phyloP scores from a whole-genome alignment of 2,113 vertebrate genomes.

The Platysternon megacephalum region DNA sequence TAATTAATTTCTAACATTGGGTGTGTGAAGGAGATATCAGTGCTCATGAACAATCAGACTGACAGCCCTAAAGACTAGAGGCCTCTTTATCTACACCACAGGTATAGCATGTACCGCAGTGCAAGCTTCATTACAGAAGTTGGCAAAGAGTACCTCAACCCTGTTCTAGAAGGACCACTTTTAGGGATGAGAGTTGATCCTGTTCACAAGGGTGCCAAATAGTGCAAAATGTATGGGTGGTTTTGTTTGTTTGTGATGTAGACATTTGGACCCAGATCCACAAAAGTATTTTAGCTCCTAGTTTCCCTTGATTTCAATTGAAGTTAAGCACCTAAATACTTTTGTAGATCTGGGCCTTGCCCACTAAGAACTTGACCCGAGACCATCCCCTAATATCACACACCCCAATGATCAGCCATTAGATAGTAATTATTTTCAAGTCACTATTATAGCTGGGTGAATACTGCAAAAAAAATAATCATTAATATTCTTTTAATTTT shows the following conservation, averaged over 20 bases:
- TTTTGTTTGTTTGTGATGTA: neutral
- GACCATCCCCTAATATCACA: neutral
- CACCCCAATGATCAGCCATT: neutral
- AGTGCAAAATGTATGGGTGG: neutral
- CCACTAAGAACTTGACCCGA: too few relatives aligned
- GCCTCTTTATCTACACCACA: neutral
- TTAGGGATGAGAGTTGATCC: neutral
- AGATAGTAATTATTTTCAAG: neutral
- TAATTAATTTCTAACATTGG: constrained; percentile 12
- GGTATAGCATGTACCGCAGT: neutral
- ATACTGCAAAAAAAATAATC: neutral
- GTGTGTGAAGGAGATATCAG: neutral
- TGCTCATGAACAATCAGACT: neutral
- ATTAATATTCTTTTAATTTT: neutral
- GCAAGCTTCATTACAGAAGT: neutral
- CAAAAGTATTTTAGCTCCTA: too few relatives aligned
- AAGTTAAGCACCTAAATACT: too few relatives aligned
- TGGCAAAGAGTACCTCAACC: neutral
- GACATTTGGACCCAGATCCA: too few relatives aligned
- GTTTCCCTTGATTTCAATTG: too few relatives aligned
- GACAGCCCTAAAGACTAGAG: neutral
- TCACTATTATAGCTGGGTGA: neutral
- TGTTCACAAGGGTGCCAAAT: neutral
- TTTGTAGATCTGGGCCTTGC: too few relatives aligned
- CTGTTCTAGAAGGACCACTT: neutral